Percentiles rank a stretch among this genome's conserved stretches.
Conservation (phyloP, 2,113 vertebrate genomes). For the Ascaphus truei region DNA sequence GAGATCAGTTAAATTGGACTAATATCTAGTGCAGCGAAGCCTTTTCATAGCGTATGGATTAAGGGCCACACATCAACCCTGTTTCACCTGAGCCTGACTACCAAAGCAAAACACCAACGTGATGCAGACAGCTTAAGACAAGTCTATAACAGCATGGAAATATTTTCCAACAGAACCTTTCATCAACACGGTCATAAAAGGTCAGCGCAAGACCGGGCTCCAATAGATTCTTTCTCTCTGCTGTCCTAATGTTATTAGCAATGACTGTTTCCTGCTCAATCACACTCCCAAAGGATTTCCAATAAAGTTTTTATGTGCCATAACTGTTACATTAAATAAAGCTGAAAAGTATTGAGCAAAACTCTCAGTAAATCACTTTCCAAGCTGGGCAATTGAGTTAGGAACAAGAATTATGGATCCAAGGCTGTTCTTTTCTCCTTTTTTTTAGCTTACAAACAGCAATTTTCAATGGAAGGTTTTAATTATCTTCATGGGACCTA, state of each 20-base stretch:
- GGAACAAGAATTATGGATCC: slow-evolving; percentile 80
- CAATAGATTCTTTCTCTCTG: slow-evolving; percentile 52
- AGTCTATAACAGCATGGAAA: background rate
- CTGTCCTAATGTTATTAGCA: slow-evolving; percentile 77
- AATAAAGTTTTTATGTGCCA: slow-evolving; percentile 86
- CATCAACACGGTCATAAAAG: slow-evolving; percentile 44
- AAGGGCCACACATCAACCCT: background rate
- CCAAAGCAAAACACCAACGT: background rate
- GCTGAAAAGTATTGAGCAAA: slow-evolving; percentile 80
- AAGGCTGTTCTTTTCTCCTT: slow-evolving; percentile 49
- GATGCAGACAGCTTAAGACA: slow-evolving; percentile 19
- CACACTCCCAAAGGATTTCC: slow-evolving; percentile 78
- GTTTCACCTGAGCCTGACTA: background rate
- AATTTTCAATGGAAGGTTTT: slow-evolving; percentile 46
- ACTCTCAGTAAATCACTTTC: slow-evolving; percentile 80
- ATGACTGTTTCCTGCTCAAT: slow-evolving; percentile 79
- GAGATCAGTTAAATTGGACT: too few species aligned
- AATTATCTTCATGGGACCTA: slow-evolving; percentile 46
- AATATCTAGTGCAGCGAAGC: too few species aligned
- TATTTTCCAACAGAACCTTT: slow-evolving; percentile 42
- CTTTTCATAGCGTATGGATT: too few species aligned
- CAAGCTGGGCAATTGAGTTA: slow-evolving; percentile 80
- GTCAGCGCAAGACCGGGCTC: slow-evolving; percentile 54
- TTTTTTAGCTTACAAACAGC: background rate
- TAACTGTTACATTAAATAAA: slow-evolving; percentile 88